Percentiles rank a stretch among this genome's conserved stretches.
phyloP scores from a whole-genome alignment of 2,113 vertebrate species.

The Himantopus leucocephalus region DNA sequence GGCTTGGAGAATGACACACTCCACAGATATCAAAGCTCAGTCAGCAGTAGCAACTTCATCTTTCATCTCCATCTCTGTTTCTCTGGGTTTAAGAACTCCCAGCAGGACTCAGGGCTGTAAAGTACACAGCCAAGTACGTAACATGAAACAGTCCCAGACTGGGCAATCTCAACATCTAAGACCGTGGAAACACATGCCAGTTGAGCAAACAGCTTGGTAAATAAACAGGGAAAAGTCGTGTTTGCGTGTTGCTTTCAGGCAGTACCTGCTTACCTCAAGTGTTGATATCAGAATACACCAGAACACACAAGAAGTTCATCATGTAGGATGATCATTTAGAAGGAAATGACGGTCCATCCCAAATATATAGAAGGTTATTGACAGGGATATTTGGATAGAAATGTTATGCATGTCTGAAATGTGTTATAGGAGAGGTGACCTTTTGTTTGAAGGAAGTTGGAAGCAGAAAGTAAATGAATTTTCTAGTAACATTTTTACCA shows the following conservation, averaged over 20 bases:
- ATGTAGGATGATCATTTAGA: not conserved
- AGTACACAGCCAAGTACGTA: not conserved
- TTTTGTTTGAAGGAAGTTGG: not conserved
- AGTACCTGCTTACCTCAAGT: not conserved
- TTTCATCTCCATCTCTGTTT: not conserved
- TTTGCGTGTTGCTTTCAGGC: not conserved
- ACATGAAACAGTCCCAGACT: not conserved
- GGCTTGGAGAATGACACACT: not conserved
- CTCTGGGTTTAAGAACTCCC: not conserved
- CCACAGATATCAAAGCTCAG: not conserved
- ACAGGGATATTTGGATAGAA: not conserved
- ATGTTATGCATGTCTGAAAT: not conserved
- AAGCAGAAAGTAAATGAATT: not conserved
- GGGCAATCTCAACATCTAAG: accelerated
- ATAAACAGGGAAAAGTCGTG: not conserved
- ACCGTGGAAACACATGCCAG: not conserved
- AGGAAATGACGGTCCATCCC: not conserved
- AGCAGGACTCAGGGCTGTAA: not conserved
- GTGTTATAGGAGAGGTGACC: not conserved
- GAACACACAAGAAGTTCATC: not conserved
- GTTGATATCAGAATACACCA: not conserved
- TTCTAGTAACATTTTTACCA: not conserved
- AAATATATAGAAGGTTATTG: not conserved
- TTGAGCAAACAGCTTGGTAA: not conserved
- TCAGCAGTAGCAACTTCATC: not conserved